Percentiles rank a stretch among this genome's conserved stretches.
Evolutionary conservation across 2,797 vertebrate genomes (phyloP).

Genomic region (Erpetoichthys calabaricus): DNA sequence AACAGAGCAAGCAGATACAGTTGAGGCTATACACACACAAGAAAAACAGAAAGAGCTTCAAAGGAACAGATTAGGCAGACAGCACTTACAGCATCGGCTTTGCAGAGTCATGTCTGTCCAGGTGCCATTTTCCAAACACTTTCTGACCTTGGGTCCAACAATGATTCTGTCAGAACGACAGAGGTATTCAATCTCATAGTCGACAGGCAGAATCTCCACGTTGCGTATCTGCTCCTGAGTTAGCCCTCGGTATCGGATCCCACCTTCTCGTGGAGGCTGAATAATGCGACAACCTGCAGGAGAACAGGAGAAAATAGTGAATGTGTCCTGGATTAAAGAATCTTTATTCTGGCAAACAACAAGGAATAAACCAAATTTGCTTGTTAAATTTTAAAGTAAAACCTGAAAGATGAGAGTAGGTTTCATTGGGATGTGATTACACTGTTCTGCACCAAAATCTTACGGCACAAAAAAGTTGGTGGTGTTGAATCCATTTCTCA

Average conservation of each 20-base stretch:
- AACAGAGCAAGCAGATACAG: neutral
- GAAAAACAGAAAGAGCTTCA: neutral
- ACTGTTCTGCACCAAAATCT: too few species aligned
- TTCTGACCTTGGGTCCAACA: slow-evolving; percentile 80
- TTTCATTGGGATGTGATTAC: too few species aligned
- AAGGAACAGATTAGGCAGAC: neutral
- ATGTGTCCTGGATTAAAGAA: too few species aligned
- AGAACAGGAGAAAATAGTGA: neutral
- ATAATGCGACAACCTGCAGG: slow-evolving; percentile 72
- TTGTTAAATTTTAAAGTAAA: too few species aligned
- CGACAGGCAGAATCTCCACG: slow-evolving; percentile 72
- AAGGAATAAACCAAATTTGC: too few species aligned
- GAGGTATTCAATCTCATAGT: slow-evolving; percentile 92
- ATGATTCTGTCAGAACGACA: slow-evolving; percentile 76
- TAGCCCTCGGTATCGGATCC: slow-evolving; percentile 81
- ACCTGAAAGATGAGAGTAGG: too few species aligned
- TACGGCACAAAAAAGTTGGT: too few species aligned
- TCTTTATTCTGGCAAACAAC: too few species aligned
- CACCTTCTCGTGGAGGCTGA: slow-evolving; percentile 78
- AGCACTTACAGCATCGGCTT: slow-evolving; percentile 73
- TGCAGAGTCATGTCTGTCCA: slow-evolving; percentile 75
- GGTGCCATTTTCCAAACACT: slow-evolving; percentile 72
- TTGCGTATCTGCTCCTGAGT: slow-evolving; percentile 82
- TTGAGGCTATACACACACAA: neutral
- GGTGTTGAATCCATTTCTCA: too few species aligned